These are phyloP conservation scores for Mixornis gularis DNA, from an alignment of 2,113 vertebrate genomes.

Conservation along the genomic window DNA sequence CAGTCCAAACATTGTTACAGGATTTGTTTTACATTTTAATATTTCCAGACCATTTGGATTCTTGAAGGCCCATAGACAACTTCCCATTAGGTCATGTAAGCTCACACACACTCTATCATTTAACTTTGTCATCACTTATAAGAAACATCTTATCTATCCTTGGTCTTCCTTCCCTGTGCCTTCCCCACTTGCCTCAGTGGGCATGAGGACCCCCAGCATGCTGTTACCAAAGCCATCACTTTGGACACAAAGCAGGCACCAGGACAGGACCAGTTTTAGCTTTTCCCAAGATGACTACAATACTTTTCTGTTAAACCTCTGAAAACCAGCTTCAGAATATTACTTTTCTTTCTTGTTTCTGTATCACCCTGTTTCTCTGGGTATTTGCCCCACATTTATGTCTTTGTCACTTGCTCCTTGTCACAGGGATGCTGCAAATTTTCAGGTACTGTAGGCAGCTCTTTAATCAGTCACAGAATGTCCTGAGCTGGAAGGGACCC, in stretches of 20 bases:
- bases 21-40: neutral
- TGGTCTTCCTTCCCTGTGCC: neutral
- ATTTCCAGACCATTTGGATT: neutral
- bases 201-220: neutral
- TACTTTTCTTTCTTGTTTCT: neutral
- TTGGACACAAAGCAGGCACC: neutral
- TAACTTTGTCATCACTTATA: neutral
- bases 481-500: neutral
- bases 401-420: neutral
- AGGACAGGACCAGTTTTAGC: neutral
- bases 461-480: neutral
- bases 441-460: neutral
- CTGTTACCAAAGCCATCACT: neutral
- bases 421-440: accelerated
- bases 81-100: neutral
- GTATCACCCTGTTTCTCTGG: neutral
- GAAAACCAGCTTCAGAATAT: neutral
- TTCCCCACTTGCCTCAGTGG: neutral
- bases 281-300: neutral
- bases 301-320: neutral
- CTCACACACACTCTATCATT: neutral
- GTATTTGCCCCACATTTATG: neutral
- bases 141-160: neutral
- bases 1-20: neutral
- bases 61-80: neutral